These are phyloP conservation scores for Heliconius hermathena DNA, from an alignment of 1,140 invertebrate genomes.

Conservation along the genomic window DNA sequence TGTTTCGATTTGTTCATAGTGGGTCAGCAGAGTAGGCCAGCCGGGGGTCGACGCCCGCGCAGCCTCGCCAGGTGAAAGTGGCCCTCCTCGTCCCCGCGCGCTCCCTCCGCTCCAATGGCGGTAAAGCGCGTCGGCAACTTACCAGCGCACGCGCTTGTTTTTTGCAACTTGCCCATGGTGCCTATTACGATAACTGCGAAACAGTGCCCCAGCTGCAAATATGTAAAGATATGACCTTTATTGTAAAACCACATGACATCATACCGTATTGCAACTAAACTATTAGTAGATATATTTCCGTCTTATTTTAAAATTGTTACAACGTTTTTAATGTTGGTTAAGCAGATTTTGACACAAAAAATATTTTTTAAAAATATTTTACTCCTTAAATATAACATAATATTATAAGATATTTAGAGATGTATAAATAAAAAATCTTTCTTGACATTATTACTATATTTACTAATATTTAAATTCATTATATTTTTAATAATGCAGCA, in stretches of 20 bases:
- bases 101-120: constrained; percentile 51
- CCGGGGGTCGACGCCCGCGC: constrained; percentile 77
- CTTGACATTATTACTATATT: too few species aligned
- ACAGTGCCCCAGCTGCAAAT: constrained; percentile 66
- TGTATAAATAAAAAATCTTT: too few species aligned
- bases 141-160: constrained; percentile 74
- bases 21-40: constrained; percentile 79
- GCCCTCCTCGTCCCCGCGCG: constrained; percentile 61
- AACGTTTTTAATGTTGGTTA: background rate
- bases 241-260: constrained; percentile 59
- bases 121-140: constrained; percentile 62
- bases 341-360: background rate
- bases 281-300: constrained; percentile 22
- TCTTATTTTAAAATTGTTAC: background rate
- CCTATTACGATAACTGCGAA: constrained; percentile 75
- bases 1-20: constrained; percentile 74
- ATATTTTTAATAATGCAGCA: too few species aligned
- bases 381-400: too few species aligned
- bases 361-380: too few species aligned
- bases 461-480: too few species aligned
- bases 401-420: too few species aligned
- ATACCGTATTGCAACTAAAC: constrained; percentile 23
- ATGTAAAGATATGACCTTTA: constrained; percentile 68
- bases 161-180: constrained; percentile 79
- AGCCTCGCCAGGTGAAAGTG: constrained; percentile 80